Percentiles rank a stretch among this genome's conserved stretches.
Evolutionary conservation across 2,113 vertebrate species (phyloP).

Genomic region (Phocoena sinus): DNA sequence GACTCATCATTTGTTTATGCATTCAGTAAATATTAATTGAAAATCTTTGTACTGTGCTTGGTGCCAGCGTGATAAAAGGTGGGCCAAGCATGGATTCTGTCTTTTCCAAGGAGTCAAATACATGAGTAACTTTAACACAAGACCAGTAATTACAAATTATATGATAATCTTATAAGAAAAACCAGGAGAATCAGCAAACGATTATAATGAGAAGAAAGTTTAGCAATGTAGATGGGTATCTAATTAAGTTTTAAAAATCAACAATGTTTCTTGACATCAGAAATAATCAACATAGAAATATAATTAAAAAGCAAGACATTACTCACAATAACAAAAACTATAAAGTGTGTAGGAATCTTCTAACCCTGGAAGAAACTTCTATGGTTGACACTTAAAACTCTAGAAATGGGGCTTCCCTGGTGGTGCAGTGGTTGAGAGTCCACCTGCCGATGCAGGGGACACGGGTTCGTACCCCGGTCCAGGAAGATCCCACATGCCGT

Average conservation of each 20-base stretch:
- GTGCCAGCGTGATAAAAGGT: background rate
- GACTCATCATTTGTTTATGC: background rate
- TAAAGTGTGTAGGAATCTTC: background rate
- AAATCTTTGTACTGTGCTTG: background rate
- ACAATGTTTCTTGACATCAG: background rate
- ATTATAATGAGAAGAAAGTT: background rate
- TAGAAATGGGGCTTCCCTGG: too few species aligned
- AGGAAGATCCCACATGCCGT: too few species aligned
- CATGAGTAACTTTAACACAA: background rate
- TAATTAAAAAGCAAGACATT: background rate
- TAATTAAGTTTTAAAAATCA: background rate
- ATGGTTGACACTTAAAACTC: background rate
- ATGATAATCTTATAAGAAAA: background rate
- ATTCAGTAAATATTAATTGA: too few species aligned
- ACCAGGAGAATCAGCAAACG: background rate
- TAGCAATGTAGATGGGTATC: background rate
- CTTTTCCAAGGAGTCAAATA: background rate
- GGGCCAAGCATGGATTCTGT: background rate
- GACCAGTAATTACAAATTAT: background rate
- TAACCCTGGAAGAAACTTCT: background rate
- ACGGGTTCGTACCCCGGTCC: too few species aligned
- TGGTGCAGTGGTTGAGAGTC: too few species aligned
- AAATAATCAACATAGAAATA: background rate
- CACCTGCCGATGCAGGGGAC: too few species aligned
- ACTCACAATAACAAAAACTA: background rate